Conservation (phyloP, 1,140 invertebrate species). For the Euura lappo region DNA sequence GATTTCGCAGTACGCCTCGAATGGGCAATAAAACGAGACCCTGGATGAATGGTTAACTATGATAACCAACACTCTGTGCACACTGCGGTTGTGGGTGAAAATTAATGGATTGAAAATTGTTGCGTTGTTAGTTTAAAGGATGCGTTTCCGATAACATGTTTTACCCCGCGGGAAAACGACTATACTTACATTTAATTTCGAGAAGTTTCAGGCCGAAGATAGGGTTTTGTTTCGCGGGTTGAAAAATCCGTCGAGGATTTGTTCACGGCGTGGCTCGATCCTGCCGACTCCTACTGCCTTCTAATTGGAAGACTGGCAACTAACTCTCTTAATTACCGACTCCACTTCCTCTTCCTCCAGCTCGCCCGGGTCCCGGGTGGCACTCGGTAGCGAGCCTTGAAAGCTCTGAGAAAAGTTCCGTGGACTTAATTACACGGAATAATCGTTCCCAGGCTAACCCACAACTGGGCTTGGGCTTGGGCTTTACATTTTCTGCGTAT, state of each 20-base stretch:
- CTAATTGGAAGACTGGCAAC: slow-evolving; percentile 61
- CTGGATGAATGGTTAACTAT: not conserved
- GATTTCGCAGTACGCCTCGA: not conserved
- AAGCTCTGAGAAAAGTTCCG: slow-evolving; percentile 52
- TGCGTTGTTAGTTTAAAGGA: not conserved
- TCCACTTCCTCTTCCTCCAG: slow-evolving; percentile 43
- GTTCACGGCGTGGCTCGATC: slow-evolving; percentile 33
- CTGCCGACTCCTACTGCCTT: slow-evolving; percentile 44
- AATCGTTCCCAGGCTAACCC: slow-evolving; percentile 39
- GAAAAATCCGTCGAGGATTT: slow-evolving; percentile 27
- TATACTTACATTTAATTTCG: not conserved
- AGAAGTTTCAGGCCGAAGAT: not conserved
- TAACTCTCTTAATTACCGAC: slow-evolving; percentile 62
- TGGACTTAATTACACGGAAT: slow-evolving; percentile 61
- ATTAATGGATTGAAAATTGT: not conserved
- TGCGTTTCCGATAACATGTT: too few species aligned
- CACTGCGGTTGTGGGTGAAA: not conserved
- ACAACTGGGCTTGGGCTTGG: not conserved
- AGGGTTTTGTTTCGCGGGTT: slow-evolving; percentile 38
- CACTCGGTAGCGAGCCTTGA: slow-evolving; percentile 28
- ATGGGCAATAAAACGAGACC: slow-evolving; percentile 1
- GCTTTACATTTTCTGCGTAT: not conserved
- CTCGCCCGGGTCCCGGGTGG: slow-evolving; percentile 11
- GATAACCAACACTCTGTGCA: not conserved
- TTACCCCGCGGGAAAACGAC: not conserved